Evolutionary conservation across 2,797 vertebrate species (phyloP).

Genomic region (Urosaurus nigricauda): DNA sequence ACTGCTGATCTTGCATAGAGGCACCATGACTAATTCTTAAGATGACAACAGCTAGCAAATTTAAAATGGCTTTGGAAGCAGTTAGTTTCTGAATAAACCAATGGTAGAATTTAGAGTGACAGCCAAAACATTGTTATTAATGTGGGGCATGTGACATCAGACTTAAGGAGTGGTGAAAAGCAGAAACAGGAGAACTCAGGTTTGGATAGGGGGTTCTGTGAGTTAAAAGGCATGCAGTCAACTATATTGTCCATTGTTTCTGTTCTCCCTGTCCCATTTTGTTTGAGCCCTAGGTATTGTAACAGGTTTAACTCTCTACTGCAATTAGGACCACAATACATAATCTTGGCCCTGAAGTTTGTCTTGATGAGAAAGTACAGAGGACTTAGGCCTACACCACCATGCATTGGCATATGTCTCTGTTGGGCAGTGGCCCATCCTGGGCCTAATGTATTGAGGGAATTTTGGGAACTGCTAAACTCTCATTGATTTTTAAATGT

Average conservation of each 20-base stretch:
- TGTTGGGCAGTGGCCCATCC: too few relatives aligned
- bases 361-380: neutral
- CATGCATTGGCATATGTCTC: neutral
- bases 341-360: neutral
- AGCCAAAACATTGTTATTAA: neutral
- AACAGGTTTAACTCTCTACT: neutral
- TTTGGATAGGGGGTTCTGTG: too few relatives aligned
- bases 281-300: constrained; percentile 25
- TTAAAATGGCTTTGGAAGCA: constrained; percentile 45
- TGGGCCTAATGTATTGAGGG: too few relatives aligned
- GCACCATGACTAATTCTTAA: constrained; percentile 17
- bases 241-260: neutral
- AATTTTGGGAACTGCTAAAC: neutral
- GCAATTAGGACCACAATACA: neutral
- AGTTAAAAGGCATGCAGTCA: neutral
- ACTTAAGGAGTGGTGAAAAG: neutral
- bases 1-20: constrained; percentile 18
- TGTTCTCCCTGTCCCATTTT: constrained; percentile 15
- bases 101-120: neutral
- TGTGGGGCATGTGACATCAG: constrained; percentile 46
- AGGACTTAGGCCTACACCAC: neutral
- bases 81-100: constrained; percentile 20
- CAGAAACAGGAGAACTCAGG: too few relatives aligned
- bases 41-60: constrained; percentile 32
- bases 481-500: neutral